Evolutionary conservation across 2,797 vertebrate species (phyloP).

Genomic region (Tragelaphus oryx): DNA sequence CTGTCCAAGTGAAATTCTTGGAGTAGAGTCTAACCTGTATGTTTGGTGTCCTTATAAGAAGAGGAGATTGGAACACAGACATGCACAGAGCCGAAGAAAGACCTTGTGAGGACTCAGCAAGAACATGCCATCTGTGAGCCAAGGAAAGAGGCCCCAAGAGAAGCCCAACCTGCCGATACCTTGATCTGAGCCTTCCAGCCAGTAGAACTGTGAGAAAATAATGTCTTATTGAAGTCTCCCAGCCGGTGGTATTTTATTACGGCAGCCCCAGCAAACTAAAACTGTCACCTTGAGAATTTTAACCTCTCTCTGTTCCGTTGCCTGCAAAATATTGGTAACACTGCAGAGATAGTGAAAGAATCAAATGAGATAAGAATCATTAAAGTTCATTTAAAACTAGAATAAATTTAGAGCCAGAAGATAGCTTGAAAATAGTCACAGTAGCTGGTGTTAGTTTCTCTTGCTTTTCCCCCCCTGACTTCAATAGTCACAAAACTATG

Average conservation of each 20-base stretch:
- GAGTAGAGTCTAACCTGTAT: not conserved
- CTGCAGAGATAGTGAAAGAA: not conserved
- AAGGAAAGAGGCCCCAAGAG: not conserved
- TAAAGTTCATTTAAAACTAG: not conserved
- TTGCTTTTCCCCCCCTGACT: not conserved
- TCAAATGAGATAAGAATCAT: not conserved
- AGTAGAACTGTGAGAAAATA: not conserved
- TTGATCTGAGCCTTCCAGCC: not conserved
- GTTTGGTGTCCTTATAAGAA: not conserved
- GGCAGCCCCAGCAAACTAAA: not conserved
- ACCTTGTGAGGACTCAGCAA: accelerated
- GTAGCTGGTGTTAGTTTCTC: not conserved
- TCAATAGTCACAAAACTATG: not conserved
- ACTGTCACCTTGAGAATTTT: not conserved
- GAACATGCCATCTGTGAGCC: not conserved
- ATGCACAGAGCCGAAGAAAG: not conserved
- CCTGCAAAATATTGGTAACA: not conserved
- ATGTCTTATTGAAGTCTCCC: not conserved
- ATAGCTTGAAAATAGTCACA: not conserved
- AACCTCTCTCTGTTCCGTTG: not conserved
- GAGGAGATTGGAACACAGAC: not conserved
- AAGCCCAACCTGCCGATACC: not conserved
- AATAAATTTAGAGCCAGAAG: not conserved
- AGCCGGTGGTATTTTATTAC: not conserved
- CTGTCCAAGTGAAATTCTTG: not conserved